phyloP scores from a whole-genome alignment of 2,797 vertebrate species.

The Mormyrops boulengeri region DNA sequence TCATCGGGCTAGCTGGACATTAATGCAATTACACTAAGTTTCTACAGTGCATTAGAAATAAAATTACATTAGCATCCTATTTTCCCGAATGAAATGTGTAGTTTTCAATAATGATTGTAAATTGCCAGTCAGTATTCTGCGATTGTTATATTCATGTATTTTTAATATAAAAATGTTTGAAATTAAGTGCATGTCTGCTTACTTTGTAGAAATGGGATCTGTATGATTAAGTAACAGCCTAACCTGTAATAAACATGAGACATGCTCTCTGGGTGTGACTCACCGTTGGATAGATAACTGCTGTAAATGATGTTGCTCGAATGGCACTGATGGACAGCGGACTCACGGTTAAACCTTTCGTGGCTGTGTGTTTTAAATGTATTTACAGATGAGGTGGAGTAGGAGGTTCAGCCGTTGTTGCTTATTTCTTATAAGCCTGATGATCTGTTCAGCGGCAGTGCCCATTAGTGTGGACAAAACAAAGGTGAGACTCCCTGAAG shows the following conservation, averaged over 20 bases:
- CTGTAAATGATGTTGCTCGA: neutral
- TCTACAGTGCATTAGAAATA: neutral
- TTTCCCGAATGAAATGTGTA: neutral
- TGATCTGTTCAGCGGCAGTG: slow-evolving; percentile 67
- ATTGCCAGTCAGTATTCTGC: neutral
- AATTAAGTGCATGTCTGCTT: neutral
- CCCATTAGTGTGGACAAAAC: slow-evolving; percentile 82
- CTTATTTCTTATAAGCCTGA: slow-evolving; percentile 54
- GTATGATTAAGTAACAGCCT: neutral
- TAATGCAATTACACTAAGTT: neutral
- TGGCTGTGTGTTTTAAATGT: neutral
- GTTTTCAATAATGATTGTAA: neutral
- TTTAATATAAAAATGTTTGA: neutral
- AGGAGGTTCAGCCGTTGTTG: slow-evolving; percentile 31
- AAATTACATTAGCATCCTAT: neutral
- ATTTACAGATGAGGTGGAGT: slow-evolving; percentile 21
- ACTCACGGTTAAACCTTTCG: neutral
- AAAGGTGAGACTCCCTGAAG: slow-evolving; percentile 58
- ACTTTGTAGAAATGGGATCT: neutral
- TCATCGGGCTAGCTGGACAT: neutral
- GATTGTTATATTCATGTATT: neutral
- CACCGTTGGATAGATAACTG: neutral
- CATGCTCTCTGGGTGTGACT: neutral
- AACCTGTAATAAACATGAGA: neutral
- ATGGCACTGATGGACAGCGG: neutral